These are phyloP conservation scores for Esox niger DNA, from an alignment of 2,113 vertebrate genomes.

Conservation along the genomic window DNA sequence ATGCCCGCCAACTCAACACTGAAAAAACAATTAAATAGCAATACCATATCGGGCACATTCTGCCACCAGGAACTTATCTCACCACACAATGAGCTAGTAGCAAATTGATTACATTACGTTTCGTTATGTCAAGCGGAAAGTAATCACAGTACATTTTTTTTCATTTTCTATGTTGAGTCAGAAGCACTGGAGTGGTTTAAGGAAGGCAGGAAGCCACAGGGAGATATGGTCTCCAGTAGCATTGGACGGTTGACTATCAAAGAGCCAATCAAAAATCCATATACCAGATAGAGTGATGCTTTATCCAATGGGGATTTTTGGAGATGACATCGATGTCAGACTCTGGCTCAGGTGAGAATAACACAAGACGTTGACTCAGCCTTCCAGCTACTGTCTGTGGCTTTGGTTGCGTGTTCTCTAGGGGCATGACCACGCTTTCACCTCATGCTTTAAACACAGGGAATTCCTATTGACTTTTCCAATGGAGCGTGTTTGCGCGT, in stretches of 20 bases:
- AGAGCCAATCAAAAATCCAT: not conserved
- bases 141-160: too few relatives aligned
- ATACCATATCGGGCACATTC: not conserved
- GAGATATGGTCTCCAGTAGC: not conserved
- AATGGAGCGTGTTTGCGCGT: constrained; percentile 26
- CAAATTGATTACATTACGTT: not conserved
- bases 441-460: constrained; percentile 25
- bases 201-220: not conserved
- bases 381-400: not conserved
- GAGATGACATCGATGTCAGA: too few relatives aligned
- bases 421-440: constrained; percentile 12
- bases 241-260: not conserved
- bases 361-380: not conserved
- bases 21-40: constrained; percentile 1
- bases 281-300: not conserved
- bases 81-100: not conserved
- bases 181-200: not conserved
- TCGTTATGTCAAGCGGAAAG: too few relatives aligned
- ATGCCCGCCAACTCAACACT: not conserved
- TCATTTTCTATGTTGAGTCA: too few relatives aligned
- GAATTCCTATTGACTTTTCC: constrained; percentile 35
- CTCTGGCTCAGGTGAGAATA: not conserved
- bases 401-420: not conserved
- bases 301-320: too few relatives aligned
- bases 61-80: not conserved